These are phyloP conservation scores for Myripristis jacobus DNA, from an alignment of 2,797 vertebrate species.

Conservation along the genomic window DNA sequence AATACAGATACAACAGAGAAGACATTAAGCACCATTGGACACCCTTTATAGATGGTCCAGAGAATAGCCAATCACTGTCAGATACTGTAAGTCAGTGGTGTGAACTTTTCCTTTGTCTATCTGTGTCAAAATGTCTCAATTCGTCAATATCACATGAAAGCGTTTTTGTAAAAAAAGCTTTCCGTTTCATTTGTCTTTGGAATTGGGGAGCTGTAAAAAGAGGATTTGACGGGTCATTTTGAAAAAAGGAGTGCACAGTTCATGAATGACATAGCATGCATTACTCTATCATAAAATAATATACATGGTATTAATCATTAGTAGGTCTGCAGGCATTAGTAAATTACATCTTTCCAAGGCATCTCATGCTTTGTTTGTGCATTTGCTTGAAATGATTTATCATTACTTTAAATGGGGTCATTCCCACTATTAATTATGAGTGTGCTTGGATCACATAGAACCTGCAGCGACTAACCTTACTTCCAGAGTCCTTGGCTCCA, in stretches of 20 bases:
- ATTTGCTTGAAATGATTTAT: slow-evolving; percentile 84
- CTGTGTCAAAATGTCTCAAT: slow-evolving; percentile 47
- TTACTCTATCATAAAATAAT: slow-evolving; percentile 78
- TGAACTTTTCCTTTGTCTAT: slow-evolving; percentile 62
- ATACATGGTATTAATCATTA: slow-evolving; percentile 82
- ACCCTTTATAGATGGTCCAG: slow-evolving; percentile 89
- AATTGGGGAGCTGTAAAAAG: slow-evolving; percentile 78
- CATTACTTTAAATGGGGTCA: slow-evolving; percentile 92
- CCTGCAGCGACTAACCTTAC: slow-evolving; percentile 98
- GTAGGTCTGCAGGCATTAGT: slow-evolving; percentile 95
- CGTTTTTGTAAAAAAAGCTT: slow-evolving; percentile 81
- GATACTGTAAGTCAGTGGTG: slow-evolving; percentile 59
- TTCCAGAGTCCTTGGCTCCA: slow-evolving; percentile 96
- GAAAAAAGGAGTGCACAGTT: slow-evolving; percentile 81
- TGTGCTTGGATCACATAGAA: slow-evolving; percentile 97
- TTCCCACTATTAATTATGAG: slow-evolving; percentile 93
- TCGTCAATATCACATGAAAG: slow-evolving; percentile 50
- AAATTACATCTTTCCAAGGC: slow-evolving; percentile 93
- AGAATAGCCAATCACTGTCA: slow-evolving; percentile 80
- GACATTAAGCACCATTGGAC: slow-evolving; percentile 84
- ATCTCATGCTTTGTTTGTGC: slow-evolving; percentile 95
- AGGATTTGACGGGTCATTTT: slow-evolving; percentile 76
- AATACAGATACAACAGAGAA: slow-evolving; percentile 72
- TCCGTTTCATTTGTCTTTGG: slow-evolving; percentile 64
- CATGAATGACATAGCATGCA: slow-evolving; percentile 85